phyloP scores from a whole-genome alignment of 2,113 vertebrate genomes.

The Misgurnus anguillicaudatus region DNA sequence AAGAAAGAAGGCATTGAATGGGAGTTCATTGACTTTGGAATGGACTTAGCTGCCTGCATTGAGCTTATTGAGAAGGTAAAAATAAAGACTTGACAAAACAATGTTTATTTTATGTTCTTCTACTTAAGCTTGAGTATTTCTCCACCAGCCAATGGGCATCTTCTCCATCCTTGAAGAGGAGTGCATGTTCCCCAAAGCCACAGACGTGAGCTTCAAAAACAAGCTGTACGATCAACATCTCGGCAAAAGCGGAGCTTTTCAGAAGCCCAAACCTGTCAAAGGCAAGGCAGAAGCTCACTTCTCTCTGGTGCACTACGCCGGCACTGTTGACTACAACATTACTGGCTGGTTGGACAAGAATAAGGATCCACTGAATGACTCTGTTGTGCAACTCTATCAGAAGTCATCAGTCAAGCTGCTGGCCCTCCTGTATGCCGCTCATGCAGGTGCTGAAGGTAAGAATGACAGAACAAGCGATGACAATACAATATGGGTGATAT shows the following conservation, averaged over 20 bases:
- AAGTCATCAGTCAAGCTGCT: conserved; percentile 71
- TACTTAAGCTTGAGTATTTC: too few relatives aligned
- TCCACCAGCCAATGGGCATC: conserved; percentile 73
- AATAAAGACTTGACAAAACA: too few relatives aligned
- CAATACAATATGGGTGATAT: too few relatives aligned
- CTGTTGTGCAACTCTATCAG: conserved; percentile 74
- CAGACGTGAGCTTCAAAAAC: conserved; percentile 53
- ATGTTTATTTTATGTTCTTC: too few relatives aligned
- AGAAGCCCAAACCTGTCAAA: conserved; percentile 70
- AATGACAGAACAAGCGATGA: too few relatives aligned
- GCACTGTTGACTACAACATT: conserved; percentile 74
- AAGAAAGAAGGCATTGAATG: conserved; percentile 78
- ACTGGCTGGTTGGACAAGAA: conserved; percentile 73
- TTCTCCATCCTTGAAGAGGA: conserved; percentile 73
- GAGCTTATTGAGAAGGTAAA: too few relatives aligned
- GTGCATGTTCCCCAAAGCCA: conserved; percentile 63
- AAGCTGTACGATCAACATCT: conserved; percentile 48
- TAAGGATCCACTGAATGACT: conserved; percentile 76
- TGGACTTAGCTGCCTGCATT: too few relatives aligned
- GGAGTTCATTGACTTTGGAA: conserved; percentile 42
- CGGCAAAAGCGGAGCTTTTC: conserved; percentile 55
- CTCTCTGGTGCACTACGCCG: conserved; percentile 71
- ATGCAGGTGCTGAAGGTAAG: too few relatives aligned
- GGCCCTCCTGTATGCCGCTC: conserved; percentile 57
- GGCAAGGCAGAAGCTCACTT: conserved; percentile 74